Conservation (phyloP, 2,797 vertebrate species). For the Strix occidentalis region DNA sequence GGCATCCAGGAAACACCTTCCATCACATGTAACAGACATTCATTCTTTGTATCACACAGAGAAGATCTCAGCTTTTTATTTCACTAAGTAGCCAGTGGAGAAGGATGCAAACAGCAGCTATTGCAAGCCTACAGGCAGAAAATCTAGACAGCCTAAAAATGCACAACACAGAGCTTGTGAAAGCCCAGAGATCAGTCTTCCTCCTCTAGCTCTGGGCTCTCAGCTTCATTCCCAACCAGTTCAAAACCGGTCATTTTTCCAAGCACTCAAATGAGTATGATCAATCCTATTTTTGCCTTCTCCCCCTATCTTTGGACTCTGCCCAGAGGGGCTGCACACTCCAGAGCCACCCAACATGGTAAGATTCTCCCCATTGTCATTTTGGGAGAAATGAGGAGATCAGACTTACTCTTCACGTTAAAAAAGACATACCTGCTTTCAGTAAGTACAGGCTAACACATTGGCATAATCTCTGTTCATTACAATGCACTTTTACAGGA, state of each 20-base stretch:
- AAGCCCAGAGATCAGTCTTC: background rate
- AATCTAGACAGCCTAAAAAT: background rate
- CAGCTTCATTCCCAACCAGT: background rate
- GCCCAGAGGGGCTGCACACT: background rate
- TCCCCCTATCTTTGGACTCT: background rate
- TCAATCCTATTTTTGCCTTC: background rate
- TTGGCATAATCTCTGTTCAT: background rate
- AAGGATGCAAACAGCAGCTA: background rate
- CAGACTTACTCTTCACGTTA: background rate
- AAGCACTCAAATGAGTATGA: background rate
- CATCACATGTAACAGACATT: background rate
- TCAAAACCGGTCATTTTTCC: background rate
- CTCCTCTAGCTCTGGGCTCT: background rate
- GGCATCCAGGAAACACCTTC: background rate
- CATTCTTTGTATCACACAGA: background rate
- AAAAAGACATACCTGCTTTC: background rate
- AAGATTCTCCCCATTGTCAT: background rate
- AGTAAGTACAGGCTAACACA: background rate
- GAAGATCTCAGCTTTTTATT: background rate
- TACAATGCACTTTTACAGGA: background rate
- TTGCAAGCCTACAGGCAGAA: background rate
- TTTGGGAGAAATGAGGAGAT: background rate
- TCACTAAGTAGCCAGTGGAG: background rate
- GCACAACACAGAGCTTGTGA: background rate
- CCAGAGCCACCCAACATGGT: background rate